Evolutionary conservation across 1,140 invertebrate species (phyloP).

Genomic region (Mizuhopecten yessoensis): DNA sequence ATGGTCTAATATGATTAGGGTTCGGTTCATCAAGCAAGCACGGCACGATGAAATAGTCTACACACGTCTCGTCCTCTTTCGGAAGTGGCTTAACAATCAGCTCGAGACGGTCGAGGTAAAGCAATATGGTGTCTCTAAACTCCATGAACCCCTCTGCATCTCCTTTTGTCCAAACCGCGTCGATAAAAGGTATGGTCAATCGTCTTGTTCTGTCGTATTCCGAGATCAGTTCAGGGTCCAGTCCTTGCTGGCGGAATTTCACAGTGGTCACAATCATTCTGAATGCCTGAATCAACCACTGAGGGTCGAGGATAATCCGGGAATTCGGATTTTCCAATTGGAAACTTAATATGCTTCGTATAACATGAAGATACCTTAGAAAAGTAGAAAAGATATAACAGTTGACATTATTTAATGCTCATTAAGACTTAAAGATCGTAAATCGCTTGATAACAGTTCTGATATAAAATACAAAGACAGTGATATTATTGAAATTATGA

Average conservation of each 20-base stretch:
- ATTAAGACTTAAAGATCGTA: no score
- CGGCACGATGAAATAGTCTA: background rate
- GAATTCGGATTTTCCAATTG: background rate
- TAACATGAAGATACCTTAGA: background rate
- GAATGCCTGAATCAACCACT: background rate
- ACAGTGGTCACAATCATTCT: background rate
- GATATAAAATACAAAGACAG: no score
- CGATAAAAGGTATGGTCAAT: background rate
- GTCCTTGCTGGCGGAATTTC: background rate
- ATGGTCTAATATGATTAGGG: background rate
- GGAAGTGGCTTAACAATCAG: background rate
- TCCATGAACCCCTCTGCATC: background rate
- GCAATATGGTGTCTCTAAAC: background rate
- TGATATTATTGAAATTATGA: no score
- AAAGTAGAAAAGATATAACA: background rate
- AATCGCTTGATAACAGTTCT: no score
- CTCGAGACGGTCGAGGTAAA: slow-evolving; percentile 8
- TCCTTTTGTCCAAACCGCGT: background rate
- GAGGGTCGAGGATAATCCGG: background rate
- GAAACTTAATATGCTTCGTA: slow-evolving; percentile 17
- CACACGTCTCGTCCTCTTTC: background rate
- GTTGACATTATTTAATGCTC: background rate
- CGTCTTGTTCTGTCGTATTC: background rate
- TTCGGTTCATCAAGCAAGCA: background rate
- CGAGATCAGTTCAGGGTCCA: background rate